phyloP scores from a whole-genome alignment of 53 echinoderm and acorn worm species.

The Pentamera pediparva region DNA sequence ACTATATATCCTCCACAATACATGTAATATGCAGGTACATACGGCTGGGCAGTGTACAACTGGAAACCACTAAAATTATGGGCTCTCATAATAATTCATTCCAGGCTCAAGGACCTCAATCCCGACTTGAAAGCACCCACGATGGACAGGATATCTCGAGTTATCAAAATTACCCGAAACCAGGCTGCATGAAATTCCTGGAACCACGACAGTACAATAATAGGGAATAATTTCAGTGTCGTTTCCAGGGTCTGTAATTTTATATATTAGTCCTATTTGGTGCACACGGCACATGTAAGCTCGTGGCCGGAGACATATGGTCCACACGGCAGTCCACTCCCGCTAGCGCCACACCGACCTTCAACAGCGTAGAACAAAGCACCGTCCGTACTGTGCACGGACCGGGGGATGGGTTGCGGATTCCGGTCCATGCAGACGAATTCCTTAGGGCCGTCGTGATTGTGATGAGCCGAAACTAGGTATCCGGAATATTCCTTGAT shows the following conservation, averaged over 20 bases:
- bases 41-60: no score
- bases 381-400: constrained; percentile 13
- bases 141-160: no score
- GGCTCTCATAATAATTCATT: no score
- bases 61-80: no score
- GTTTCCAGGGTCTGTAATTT: background rate
- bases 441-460: background rate
- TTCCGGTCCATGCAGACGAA: constrained; percentile 4
- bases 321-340: constrained; percentile 29
- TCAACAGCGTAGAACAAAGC: constrained; percentile 32
- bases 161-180: no score
- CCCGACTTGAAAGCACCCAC: no score
- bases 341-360: constrained; percentile 12
- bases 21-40: no score
- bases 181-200: no score
- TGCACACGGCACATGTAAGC: constrained; percentile 38
- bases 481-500: constrained; percentile 51
- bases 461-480: constrained; percentile 27
- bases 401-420: constrained; percentile 6
- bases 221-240: background rate
- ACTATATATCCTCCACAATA: no score
- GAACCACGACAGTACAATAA: no score
- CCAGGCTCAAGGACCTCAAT: no score
- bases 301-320: constrained; percentile 45
- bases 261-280: no score